Conservation (phyloP, 2,888 invertebrate species). For the Prostheceraeus crozeri region DNA sequence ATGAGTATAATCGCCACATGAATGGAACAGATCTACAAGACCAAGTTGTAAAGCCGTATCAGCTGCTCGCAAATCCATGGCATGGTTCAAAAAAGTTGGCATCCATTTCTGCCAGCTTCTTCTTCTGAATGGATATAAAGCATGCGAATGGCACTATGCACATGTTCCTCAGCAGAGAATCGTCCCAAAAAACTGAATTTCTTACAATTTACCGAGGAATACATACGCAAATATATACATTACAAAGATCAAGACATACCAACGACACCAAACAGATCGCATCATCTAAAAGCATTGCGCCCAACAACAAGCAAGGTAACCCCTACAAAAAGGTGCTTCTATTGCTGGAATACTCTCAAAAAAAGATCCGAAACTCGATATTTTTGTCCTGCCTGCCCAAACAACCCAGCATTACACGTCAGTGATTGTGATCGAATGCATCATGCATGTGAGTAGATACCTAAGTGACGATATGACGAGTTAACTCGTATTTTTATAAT, state of each 20-base stretch:
- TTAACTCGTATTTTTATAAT: too few species aligned
- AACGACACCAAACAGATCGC: too few species aligned
- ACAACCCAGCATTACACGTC: too few species aligned
- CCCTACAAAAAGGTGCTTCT: slow-evolving; percentile 13
- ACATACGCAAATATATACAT: slow-evolving; percentile 11
- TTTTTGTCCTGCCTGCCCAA: too few species aligned
- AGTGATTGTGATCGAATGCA: too few species aligned
- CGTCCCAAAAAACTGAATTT: too few species aligned
- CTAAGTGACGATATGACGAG: too few species aligned
- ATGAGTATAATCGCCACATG: slow-evolving; percentile 21
- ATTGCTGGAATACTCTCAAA: slow-evolving; percentile 17
- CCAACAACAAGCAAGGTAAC: slow-evolving; percentile 10
- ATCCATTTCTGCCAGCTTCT: slow-evolving; percentile 7
- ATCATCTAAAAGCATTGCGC: slow-evolving; percentile 6
- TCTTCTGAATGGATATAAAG: slow-evolving; percentile 20
- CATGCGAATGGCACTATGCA: slow-evolving; percentile 5
- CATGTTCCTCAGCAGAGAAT: slow-evolving; percentile 13
- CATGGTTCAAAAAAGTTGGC: slow-evolving; percentile 25
- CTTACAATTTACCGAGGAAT: slow-evolving; percentile 14
- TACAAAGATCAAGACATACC: slow-evolving; percentile 27
- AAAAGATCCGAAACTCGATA: slow-evolving; percentile 20
- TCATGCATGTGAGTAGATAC: too few species aligned
- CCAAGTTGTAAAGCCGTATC: too few species aligned
- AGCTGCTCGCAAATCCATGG: slow-evolving; percentile 21
- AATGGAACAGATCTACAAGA: slow-evolving; percentile 24